phyloP scores from a whole-genome alignment of 2,888 invertebrate species.

The Noctuana brunneofusca region DNA sequence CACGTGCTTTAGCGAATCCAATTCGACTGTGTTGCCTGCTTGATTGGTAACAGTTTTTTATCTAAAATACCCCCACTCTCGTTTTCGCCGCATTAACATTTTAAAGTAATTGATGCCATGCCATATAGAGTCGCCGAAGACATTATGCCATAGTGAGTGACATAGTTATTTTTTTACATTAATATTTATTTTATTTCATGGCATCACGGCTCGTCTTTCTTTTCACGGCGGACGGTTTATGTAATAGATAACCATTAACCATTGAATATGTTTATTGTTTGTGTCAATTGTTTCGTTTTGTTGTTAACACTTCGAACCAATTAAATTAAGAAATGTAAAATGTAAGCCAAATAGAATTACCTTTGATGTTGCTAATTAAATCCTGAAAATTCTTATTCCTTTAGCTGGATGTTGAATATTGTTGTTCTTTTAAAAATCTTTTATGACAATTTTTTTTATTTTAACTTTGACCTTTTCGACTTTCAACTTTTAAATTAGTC shows the following conservation, averaged over 20 bases:
- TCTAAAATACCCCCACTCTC: slow-evolving; percentile 71
- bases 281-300: not conserved
- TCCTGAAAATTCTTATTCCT: not conserved
- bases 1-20: slow-evolving; percentile 59
- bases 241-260: slow-evolving; percentile 47
- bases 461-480: too few species aligned
- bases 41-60: slow-evolving; percentile 77
- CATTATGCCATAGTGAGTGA: slow-evolving; percentile 69
- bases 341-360: not conserved
- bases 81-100: slow-evolving; percentile 67
- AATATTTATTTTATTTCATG: slow-evolving; percentile 67
- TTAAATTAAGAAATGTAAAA: not conserved
- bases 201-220: slow-evolving; percentile 60
- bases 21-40: slow-evolving; percentile 68
- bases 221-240: slow-evolving; percentile 54
- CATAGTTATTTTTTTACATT: slow-evolving; percentile 64
- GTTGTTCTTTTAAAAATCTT: too few species aligned
- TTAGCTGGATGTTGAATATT: too few species aligned
- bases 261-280: slow-evolving; percentile 16
- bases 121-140: slow-evolving; percentile 62
- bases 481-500: too few species aligned
- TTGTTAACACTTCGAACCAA: not conserved
- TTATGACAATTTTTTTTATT: too few species aligned
- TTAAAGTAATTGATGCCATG: slow-evolving; percentile 64
- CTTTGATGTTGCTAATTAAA: not conserved